These are phyloP conservation scores for Drosophila cognata DNA, from an alignment of 2,888 invertebrate species.

Conservation along the genomic window DNA sequence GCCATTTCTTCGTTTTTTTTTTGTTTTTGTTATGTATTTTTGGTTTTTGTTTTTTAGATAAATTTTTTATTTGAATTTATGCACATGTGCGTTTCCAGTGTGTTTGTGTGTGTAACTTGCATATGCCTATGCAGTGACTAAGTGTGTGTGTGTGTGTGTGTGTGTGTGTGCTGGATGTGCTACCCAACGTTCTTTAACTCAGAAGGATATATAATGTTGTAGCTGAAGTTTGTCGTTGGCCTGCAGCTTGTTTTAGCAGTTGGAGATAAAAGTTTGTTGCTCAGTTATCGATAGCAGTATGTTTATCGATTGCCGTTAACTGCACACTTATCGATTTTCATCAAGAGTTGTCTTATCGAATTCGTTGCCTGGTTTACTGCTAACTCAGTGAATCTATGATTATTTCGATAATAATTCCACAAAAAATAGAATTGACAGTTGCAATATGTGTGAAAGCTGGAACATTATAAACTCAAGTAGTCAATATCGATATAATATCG, in stretches of 20 bases:
- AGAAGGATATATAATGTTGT: background rate
- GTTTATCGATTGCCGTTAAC: background rate
- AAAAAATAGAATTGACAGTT: background rate
- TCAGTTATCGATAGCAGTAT: background rate
- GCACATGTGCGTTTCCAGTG: slow-evolving; percentile 52
- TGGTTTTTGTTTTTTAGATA: slow-evolving; percentile 62
- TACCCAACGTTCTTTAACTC: slow-evolving; percentile 14
- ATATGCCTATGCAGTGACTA: slow-evolving; percentile 2
- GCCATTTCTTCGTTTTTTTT: slow-evolving; percentile 12
- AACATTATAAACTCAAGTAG: background rate
- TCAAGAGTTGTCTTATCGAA: background rate
- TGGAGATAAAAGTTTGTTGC: background rate
- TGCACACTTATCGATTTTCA: background rate
- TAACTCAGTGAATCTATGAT: background rate
- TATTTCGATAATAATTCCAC: background rate
- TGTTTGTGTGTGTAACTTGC: slow-evolving; percentile 14
- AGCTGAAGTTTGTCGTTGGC: background rate
- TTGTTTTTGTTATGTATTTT: slow-evolving; percentile 27
- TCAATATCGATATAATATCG: background rate
- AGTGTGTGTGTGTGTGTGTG: slow-evolving; percentile 10
- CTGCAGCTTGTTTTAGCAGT: too few species aligned
- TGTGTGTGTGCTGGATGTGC: slow-evolving; percentile 11
- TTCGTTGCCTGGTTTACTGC: background rate
- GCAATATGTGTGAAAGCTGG: background rate
- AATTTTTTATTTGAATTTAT: slow-evolving; percentile 72